These are phyloP conservation scores for Helarctos malayanus DNA, from an alignment of 2,797 vertebrate species.

Conservation along the genomic window DNA sequence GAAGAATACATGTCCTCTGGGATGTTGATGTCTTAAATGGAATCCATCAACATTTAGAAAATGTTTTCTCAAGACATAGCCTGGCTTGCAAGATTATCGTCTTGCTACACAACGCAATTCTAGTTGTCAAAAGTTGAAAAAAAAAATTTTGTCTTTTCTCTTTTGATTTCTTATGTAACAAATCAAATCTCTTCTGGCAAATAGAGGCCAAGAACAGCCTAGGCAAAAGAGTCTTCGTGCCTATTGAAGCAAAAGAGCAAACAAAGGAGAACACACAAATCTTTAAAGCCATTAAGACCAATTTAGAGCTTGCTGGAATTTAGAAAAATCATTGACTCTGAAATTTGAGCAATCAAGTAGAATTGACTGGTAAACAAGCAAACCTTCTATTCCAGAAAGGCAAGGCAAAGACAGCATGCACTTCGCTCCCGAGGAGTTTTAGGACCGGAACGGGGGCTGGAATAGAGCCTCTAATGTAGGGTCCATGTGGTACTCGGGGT, in stretches of 20 bases:
- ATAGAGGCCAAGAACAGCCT: neutral
- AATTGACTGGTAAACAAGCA: neutral
- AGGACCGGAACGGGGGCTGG: too few relatives aligned
- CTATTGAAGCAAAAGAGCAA: neutral
- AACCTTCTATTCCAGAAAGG: neutral
- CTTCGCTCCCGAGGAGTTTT: neutral
- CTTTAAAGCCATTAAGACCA: neutral
- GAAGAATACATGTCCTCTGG: neutral
- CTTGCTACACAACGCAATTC: neutral
- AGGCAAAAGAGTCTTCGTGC: neutral
- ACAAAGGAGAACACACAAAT: neutral
- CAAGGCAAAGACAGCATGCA: neutral
- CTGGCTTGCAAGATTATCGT: neutral
- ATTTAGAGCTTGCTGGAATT: neutral
- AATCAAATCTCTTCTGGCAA: neutral
- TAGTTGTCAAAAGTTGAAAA: neutral
- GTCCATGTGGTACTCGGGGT: neutral
- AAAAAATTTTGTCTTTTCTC: neutral
- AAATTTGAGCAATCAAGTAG: neutral
- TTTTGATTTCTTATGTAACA: neutral
- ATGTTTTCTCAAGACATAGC: neutral
- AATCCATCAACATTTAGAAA: neutral
- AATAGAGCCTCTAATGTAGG: neutral
- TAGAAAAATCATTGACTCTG: neutral
- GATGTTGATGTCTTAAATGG: neutral